Percentiles rank a stretch among this genome's conserved stretches.
phyloP scores from a whole-genome alignment of 1,140 invertebrate genomes.

The Anthonomus grandis region DNA sequence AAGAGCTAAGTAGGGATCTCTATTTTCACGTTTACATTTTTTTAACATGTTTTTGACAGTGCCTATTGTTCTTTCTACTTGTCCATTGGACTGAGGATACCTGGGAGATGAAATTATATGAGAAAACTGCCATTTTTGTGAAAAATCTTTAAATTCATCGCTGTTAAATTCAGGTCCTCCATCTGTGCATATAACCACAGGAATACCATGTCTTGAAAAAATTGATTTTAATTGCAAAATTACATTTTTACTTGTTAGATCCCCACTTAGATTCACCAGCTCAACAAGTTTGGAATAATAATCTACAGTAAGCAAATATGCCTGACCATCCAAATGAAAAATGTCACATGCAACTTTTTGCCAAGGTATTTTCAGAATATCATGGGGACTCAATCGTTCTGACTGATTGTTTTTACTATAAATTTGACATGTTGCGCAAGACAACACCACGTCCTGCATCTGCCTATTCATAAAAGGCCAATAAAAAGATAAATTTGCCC shows the following conservation, averaged over 20 bases:
- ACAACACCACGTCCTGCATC: constrained; percentile 9
- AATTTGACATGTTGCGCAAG: neutral
- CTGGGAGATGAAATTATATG: too few relatives aligned
- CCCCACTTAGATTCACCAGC: constrained; percentile 22
- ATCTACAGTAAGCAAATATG: constrained; percentile 33
- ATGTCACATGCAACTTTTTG: constrained; percentile 41
- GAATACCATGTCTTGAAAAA: too few relatives aligned
- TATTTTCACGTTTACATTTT: too few relatives aligned
- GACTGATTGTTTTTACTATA: neutral
- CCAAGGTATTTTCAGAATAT: constrained; percentile 38
- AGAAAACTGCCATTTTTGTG: too few relatives aligned
- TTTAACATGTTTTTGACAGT: too few relatives aligned
- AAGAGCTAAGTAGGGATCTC: too few relatives aligned
- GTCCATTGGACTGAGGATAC: too few relatives aligned
- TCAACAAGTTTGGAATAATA: constrained; percentile 39
- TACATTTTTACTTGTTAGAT: constrained; percentile 27
- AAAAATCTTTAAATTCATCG: too few relatives aligned
- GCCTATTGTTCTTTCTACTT: too few relatives aligned
- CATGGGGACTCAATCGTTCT: constrained; percentile 40
- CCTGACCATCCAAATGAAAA: constrained; percentile 43
- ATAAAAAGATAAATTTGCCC: constrained; percentile 22
- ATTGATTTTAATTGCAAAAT: constrained; percentile 35
- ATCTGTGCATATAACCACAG: too few relatives aligned
- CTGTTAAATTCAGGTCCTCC: too few relatives aligned
- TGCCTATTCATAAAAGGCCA: constrained; percentile 21